Conservation (phyloP, 2,888 invertebrate species). For the Leptinotarsa juncta region DNA sequence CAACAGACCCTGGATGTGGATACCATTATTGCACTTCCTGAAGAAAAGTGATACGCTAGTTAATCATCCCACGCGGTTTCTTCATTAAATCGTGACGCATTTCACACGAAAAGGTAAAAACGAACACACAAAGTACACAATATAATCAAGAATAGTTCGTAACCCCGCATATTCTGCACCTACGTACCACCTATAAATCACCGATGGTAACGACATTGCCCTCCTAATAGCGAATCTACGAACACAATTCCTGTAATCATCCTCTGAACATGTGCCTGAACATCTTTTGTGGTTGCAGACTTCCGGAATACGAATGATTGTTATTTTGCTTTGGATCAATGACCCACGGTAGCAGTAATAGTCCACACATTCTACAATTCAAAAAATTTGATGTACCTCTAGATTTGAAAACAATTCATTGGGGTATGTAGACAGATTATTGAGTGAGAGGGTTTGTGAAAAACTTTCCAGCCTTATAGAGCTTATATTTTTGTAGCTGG, state of each 20-base stretch:
- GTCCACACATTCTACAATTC: no score
- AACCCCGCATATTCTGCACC: conserved; percentile 20
- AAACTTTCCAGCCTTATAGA: no score
- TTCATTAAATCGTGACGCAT: conserved; percentile 15
- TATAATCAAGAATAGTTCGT: conserved; percentile 21
- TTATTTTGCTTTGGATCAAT: conserved; percentile 1
- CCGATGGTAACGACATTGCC: conserved; percentile 24
- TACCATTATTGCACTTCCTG: neutral
- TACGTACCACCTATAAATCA: conserved; percentile 24
- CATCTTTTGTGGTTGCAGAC: conserved; percentile 23
- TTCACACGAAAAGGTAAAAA: conserved; percentile 19
- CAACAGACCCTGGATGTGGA: neutral
- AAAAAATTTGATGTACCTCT: no score
- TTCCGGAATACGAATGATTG: conserved; percentile 19
- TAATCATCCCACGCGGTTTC: conserved; percentile 15
- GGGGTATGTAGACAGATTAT: no score
- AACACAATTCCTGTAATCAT: conserved; percentile 24
- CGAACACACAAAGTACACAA: conserved; percentile 18
- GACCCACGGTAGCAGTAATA: conserved; percentile 4
- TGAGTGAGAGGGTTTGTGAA: no score
- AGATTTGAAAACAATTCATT: no score
- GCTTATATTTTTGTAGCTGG: no score
- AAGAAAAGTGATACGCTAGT: conserved; percentile 5
- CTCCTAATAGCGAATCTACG: conserved; percentile 20
- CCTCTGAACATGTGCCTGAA: conserved; percentile 24